Conservation (phyloP, 2,888 invertebrate genomes). For the Uropetala carovei region DNA sequence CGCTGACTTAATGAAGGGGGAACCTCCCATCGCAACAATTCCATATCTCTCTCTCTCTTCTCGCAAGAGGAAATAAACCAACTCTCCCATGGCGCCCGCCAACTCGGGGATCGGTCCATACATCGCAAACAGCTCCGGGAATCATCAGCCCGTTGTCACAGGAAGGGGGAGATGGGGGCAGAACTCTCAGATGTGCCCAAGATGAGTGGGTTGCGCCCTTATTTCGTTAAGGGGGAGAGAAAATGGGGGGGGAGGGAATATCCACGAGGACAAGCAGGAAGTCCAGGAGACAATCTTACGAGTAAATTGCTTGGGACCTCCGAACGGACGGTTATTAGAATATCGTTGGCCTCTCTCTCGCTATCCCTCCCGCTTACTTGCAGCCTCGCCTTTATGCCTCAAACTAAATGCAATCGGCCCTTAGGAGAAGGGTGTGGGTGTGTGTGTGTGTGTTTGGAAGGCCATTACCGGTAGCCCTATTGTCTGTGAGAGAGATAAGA, state of each 20-base stretch:
- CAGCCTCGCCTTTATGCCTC: not conserved
- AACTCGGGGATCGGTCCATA: slow-evolving; percentile 23
- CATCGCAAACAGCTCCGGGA: slow-evolving; percentile 39
- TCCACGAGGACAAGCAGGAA: not conserved
- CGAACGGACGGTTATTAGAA: not conserved
- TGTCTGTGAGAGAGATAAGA: not conserved
- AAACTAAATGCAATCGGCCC: slow-evolving; percentile 50
- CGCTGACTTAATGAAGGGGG: slow-evolving; percentile 26
- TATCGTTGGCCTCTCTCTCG: not conserved
- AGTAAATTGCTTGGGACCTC: slow-evolving; percentile 43
- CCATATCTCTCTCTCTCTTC: not conserved
- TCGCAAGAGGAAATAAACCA: not conserved
- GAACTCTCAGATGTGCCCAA: slow-evolving; percentile 28
- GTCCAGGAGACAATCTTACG: not conserved
- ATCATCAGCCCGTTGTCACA: slow-evolving; percentile 39
- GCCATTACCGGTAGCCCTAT: slow-evolving; percentile 25
- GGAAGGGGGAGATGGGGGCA: not conserved
- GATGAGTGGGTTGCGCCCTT: not conserved
- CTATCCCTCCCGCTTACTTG: not conserved
- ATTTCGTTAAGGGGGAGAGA: not conserved
- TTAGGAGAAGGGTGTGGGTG: too few species aligned
- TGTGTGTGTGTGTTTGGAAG: slow-evolving; percentile 9
- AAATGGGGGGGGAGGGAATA: not conserved
- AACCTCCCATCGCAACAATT: not conserved
- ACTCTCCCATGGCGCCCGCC: not conserved